These are phyloP conservation scores for Molorchus minor DNA, from an alignment of 2,888 invertebrate species.

Conservation along the genomic window DNA sequence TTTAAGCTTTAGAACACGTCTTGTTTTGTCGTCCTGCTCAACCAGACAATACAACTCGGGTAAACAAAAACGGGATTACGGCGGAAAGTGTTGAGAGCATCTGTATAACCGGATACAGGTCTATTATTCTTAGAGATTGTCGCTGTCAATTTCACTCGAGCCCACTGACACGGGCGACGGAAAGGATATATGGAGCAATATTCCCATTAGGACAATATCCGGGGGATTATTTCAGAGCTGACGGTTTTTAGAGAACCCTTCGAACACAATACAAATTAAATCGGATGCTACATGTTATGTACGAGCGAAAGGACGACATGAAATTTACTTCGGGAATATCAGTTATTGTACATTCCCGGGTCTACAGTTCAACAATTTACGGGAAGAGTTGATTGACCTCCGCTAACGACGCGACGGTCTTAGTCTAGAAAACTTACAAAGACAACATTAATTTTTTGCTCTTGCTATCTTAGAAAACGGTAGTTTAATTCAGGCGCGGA, in stretches of 20 bases:
- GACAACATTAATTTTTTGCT: no score
- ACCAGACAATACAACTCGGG: not conserved
- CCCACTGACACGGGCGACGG: not conserved
- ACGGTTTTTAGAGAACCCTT: not conserved
- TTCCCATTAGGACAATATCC: not conserved
- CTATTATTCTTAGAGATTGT: constrained; percentile 4
- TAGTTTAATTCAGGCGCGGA: no score
- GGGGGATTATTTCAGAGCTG: not conserved
- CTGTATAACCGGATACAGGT: not conserved
- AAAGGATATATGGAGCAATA: not conserved
- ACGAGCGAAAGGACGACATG: not conserved
- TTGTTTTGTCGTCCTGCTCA: no score
- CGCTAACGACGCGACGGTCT: not conserved
- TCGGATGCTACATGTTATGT: not conserved
- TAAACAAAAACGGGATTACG: not conserved
- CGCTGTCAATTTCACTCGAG: constrained; percentile 10
- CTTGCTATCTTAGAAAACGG: no score
- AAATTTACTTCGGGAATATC: not conserved
- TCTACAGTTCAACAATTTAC: no score
- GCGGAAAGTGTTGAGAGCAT: not conserved
- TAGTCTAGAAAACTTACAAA: not conserved
- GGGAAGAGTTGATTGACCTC: no score
- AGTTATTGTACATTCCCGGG: no score
- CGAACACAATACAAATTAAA: not conserved
- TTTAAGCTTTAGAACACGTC: no score